Evolutionary conservation across 2,888 invertebrate species (phyloP).

Genomic region (Pardosa pseudoannulata): DNA sequence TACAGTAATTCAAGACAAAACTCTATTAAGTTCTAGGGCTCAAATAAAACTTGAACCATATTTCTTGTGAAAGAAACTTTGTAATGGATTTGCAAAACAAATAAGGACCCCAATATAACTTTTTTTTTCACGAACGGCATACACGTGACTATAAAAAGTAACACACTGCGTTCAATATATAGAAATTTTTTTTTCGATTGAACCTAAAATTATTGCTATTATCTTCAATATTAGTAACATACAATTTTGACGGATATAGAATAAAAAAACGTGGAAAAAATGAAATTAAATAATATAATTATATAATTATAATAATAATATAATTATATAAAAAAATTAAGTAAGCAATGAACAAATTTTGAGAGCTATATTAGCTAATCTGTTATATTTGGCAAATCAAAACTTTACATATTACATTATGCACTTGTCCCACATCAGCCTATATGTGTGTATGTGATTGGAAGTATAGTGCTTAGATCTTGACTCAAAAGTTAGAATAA

Average conservation of each 20-base stretch:
- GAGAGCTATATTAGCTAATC: no score
- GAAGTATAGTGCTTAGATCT: no score
- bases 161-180: not conserved
- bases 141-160: constrained; percentile 14
- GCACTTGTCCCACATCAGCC: no score
- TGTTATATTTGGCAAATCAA: no score
- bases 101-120: not conserved
- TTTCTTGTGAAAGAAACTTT: not conserved
- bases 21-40: no score
- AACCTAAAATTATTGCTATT: constrained; percentile 35
- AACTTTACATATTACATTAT: no score
- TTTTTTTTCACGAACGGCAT: not conserved
- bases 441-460: no score
- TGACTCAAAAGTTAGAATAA: no score
- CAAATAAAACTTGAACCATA: constrained; percentile 4
- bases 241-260: constrained; percentile 21
- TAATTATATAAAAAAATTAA: no score
- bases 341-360: no score
- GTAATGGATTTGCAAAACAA: constrained; percentile 6
- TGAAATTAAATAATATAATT: not conserved
- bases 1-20: no score
- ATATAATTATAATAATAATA: no score
- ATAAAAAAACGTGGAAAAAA: not conserved
- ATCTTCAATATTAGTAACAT: constrained; percentile 34
- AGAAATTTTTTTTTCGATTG: constrained; percentile 9